These are phyloP conservation scores for Chelonia mydas DNA, from an alignment of 2,797 vertebrate species.

Conservation along the genomic window DNA sequence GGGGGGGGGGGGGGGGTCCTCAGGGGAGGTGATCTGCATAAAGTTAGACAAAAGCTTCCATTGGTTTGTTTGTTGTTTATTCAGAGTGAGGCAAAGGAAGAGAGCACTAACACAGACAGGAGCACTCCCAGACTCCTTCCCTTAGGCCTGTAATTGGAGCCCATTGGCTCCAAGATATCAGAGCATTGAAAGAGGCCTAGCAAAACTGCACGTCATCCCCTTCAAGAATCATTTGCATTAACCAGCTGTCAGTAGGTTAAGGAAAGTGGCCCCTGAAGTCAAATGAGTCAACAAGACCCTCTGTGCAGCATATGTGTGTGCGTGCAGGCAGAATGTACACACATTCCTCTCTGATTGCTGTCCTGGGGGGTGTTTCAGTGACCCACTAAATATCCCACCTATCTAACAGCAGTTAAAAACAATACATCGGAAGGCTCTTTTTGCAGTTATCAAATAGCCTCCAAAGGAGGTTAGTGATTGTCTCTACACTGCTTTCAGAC, in stretches of 20 bases:
- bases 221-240: not conserved
- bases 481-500: not conserved
- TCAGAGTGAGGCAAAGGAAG: not conserved
- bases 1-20: too few relatives aligned
- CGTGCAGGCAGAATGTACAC: not conserved
- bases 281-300: not conserved
- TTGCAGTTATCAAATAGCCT: constrained; percentile 11
- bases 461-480: not conserved
- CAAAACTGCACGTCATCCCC: not conserved
- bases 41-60: not conserved
- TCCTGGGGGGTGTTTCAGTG: not conserved
- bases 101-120: not conserved
- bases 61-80: not conserved
- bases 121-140: not conserved
- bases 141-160: not conserved
- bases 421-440: not conserved
- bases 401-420: not conserved
- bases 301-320: not conserved
- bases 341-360: not conserved
- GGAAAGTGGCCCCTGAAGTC: not conserved
- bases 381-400: not conserved
- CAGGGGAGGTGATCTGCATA: not conserved
- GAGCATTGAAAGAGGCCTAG: not conserved
- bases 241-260: not conserved
- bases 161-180: not conserved